Percentiles rank a stretch among this genome's conserved stretches.
These are phyloP conservation scores for Neolamprologus brichardi DNA, from an alignment of 2,113 vertebrate genomes.

Conservation along the genomic window DNA sequence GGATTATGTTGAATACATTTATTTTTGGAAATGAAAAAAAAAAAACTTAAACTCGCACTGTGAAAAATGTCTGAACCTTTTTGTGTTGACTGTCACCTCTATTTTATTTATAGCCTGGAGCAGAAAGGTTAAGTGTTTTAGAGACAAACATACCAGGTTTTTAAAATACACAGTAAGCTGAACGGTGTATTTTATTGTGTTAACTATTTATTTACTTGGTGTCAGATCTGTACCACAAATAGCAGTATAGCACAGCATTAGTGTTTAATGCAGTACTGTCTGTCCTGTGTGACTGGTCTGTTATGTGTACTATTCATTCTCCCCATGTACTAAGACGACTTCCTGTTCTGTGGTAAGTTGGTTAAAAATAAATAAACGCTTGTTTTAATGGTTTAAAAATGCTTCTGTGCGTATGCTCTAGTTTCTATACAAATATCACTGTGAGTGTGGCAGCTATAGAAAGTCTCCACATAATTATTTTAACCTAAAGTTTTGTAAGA, in stretches of 20 bases:
- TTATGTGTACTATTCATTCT: neutral
- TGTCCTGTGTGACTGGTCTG: neutral
- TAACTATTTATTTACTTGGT: neutral
- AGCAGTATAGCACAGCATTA: neutral
- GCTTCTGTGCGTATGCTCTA: neutral
- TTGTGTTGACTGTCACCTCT: neutral
- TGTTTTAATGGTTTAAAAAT: neutral
- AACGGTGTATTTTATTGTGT: neutral
- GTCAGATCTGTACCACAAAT: neutral
- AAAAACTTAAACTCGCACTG: neutral
- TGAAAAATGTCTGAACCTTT: neutral
- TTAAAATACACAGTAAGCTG: neutral
- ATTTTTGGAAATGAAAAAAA: neutral
- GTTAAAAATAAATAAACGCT: neutral
- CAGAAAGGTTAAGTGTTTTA: neutral
- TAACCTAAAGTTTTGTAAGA: neutral
- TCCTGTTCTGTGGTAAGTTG: neutral
- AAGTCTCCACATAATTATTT: neutral
- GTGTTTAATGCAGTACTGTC: neutral
- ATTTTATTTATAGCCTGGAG: neutral
- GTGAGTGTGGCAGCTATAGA: neutral
- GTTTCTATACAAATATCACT: neutral
- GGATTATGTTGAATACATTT: neutral
- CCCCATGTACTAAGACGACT: neutral
- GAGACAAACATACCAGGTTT: neutral